phyloP scores from a whole-genome alignment of 92 coral and sea anemone species.

The Paragorgia papillata region DNA sequence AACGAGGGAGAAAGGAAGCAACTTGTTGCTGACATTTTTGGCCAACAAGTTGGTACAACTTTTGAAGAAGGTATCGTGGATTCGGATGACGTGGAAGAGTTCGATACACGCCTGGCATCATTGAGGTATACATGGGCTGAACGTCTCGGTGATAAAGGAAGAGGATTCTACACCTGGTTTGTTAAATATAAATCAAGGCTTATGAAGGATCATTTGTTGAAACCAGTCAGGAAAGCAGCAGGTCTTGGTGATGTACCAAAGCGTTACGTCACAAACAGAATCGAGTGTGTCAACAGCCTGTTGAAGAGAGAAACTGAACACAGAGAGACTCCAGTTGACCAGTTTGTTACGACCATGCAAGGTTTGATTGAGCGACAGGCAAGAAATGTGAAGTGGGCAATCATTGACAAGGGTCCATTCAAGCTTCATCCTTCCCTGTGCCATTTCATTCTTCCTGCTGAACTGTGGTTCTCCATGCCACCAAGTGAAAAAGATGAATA shows the following conservation, averaged over 20 bases:
- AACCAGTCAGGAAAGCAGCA: constrained; percentile 39
- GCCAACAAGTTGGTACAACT: too few species aligned
- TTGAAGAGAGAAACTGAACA: constrained; percentile 19
- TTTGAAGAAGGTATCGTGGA: too few species aligned
- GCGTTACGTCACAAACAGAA: too few species aligned
- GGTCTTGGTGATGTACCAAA: constrained; percentile 45
- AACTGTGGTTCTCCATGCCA: not conserved
- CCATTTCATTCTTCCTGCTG: constrained; percentile 25
- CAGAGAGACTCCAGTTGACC: constrained; percentile 7
- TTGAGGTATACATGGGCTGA: not conserved
- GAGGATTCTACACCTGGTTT: constrained; percentile 31
- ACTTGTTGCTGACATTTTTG: too few species aligned
- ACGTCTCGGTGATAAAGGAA: constrained; percentile 44
- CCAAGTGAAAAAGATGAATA: constrained; percentile 15
- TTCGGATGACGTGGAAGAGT: too few species aligned
- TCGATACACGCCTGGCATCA: too few species aligned
- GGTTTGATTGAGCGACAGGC: constrained; percentile 37
- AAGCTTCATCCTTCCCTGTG: constrained; percentile 27
- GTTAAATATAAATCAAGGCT: too few species aligned
- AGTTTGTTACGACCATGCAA: constrained; percentile 20
- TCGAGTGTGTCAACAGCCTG: constrained; percentile 49
- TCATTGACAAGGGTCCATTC: constrained; percentile 52
- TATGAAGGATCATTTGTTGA: constrained; percentile 25
- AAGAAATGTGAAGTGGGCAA: constrained; percentile 46
- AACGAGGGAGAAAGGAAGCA: too few species aligned